A percentile compares a stretch with the other conserved stretches of the same genome.
Conservation (phyloP, 2,113 vertebrate genomes). For the Melanocharis versteri region DNA sequence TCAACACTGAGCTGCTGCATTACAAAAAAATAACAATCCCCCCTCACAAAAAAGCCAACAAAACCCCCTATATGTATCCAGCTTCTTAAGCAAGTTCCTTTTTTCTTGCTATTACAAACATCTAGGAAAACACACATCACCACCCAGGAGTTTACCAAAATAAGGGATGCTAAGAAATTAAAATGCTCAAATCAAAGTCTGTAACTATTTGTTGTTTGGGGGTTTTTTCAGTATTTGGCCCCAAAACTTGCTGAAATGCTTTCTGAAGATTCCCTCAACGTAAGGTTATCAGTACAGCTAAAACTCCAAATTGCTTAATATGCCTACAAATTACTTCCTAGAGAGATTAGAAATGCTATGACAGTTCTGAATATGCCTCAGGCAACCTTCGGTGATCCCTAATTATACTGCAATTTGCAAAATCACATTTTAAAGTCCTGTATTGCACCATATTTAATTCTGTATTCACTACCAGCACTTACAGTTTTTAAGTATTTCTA, state of each 20-base stretch:
- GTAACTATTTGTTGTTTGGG: background rate
- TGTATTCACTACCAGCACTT: slow-evolving; percentile 52
- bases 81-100: background rate
- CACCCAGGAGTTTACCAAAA: background rate
- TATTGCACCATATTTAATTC: background rate
- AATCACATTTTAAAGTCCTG: background rate
- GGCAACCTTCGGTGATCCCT: background rate
- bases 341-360: background rate
- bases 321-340: background rate
- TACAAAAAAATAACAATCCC: background rate
- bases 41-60: background rate
- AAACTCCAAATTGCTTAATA: background rate
- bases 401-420: background rate
- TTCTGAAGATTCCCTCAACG: background rate
- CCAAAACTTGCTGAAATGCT: background rate
- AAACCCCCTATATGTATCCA: background rate
- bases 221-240: background rate
- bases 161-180: background rate
- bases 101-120: background rate
- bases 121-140: background rate
- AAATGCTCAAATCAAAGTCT: background rate
- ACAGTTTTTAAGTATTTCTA: slow-evolving; percentile 88
- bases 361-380: background rate
- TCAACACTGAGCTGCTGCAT: background rate
- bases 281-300: background rate